Conservation (phyloP, 2,888 invertebrate species). For the Erannis defoliaria region DNA sequence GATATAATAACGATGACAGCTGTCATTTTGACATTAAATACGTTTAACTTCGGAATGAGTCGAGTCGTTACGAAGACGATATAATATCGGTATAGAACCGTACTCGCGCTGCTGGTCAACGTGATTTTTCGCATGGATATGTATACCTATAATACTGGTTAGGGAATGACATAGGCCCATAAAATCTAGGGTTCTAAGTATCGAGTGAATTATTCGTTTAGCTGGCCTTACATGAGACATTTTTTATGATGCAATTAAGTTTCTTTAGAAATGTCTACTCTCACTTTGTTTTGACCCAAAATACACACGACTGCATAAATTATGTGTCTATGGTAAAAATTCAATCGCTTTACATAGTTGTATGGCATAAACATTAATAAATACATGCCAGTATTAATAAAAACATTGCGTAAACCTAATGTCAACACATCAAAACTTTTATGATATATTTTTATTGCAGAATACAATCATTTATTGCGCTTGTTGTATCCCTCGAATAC, state of each 20-base stretch:
- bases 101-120: too few species aligned
- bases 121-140: too few species aligned
- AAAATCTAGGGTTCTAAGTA: too few species aligned
- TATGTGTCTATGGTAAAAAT: constrained; percentile 8
- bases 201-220: too few species aligned
- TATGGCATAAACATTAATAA: constrained; percentile 28
- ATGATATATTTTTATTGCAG: constrained; percentile 57
- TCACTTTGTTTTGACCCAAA: not conserved
- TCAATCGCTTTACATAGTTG: constrained; percentile 16
- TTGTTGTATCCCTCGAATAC: constrained; percentile 43
- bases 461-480: constrained; percentile 52
- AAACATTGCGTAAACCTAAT: constrained; percentile 38
- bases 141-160: too few species aligned
- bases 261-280: not conserved
- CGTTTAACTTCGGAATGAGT: too few species aligned
- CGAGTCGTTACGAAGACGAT: too few species aligned
- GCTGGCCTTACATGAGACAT: too few species aligned
- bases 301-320: constrained; percentile 5
- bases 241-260: not conserved
- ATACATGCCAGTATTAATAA: constrained; percentile 35
- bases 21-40: too few species aligned
- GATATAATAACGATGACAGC: too few species aligned
- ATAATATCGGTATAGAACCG: too few species aligned
- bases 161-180: too few species aligned
- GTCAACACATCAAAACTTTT: constrained; percentile 44